phyloP scores from a whole-genome alignment of 2,797 vertebrate species.

The Schizopygopsis malacanthus region DNA sequence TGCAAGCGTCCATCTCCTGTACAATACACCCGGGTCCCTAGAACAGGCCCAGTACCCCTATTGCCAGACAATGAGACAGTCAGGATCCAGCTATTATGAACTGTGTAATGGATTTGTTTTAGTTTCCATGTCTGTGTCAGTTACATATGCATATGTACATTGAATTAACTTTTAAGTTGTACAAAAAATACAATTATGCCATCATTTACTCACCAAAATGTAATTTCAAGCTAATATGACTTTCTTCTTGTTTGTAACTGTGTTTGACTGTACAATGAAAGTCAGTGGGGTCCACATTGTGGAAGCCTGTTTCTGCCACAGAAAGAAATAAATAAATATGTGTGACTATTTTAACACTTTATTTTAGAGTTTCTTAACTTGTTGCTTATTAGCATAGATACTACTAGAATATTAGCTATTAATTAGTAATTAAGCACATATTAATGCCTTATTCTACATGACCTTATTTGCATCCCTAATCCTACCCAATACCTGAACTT shows the following conservation, averaged over 20 bases:
- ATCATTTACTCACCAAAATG: not conserved
- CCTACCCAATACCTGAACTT: no score
- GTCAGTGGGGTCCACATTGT: not conserved
- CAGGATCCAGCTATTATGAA: not conserved
- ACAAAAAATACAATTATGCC: not conserved
- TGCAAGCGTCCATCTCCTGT: conserved; percentile 59
- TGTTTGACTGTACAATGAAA: not conserved
- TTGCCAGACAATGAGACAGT: not conserved
- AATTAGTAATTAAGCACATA: no score
- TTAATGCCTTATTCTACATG: no score
- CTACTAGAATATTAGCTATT: no score
- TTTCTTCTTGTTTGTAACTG: not conserved
- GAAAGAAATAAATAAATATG: not conserved
- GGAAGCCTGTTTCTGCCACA: not conserved
- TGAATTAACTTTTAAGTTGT: not conserved
- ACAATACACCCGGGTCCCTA: conserved; percentile 62
- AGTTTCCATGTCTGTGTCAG: not conserved
- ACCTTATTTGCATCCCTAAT: no score
- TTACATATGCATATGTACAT: not conserved
- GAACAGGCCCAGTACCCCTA: conserved; percentile 11
- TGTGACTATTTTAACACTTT: not conserved
- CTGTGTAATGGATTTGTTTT: not conserved
- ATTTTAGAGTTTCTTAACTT: no score
- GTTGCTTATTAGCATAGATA: no score
- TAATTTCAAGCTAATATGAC: not conserved